phyloP scores from a whole-genome alignment of 2,113 vertebrate species.

The Zapus hudsonius region DNA sequence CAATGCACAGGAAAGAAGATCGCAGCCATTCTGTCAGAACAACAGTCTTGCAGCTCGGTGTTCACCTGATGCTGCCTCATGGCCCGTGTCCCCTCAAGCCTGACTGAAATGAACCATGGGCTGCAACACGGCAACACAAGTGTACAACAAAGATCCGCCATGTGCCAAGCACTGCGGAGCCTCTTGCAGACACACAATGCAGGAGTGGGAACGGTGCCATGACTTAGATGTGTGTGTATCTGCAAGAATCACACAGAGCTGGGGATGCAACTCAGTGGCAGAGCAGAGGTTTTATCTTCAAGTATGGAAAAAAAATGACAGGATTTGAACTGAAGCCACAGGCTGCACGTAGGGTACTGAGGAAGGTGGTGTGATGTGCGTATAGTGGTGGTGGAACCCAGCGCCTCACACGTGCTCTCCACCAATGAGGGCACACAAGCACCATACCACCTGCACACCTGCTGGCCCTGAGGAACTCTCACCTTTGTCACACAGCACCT shows the following conservation, averaged over 20 bases:
- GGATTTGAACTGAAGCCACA: neutral
- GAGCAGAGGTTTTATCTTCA: no score
- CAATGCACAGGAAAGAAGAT: neutral
- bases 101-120: neutral
- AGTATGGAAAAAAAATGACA: neutral
- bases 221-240: no score
- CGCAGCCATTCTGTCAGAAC: conserved; percentile 72
- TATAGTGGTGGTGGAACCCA: no score
- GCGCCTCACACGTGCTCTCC: no score
- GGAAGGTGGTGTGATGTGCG: no score
- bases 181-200: no score
- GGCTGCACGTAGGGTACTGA: no score
- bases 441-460: conserved; percentile 75
- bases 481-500: conserved; percentile 62
- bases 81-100: conserved; percentile 2
- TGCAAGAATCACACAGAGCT: neutral
- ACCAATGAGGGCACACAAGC: conserved; percentile 80
- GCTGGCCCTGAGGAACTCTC: conserved; percentile 35
- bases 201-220: neutral
- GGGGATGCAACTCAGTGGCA: neutral
- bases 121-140: conserved; percentile 11
- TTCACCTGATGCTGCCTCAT: neutral
- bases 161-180: conserved; percentile 11
- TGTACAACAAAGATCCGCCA: neutral
- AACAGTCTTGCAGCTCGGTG: conserved; percentile 75